Percentiles rank a stretch among this genome's conserved stretches.
These are phyloP conservation scores for Pherbina coryleti DNA, from an alignment of 2,888 invertebrate genomes.

Conservation along the genomic window DNA sequence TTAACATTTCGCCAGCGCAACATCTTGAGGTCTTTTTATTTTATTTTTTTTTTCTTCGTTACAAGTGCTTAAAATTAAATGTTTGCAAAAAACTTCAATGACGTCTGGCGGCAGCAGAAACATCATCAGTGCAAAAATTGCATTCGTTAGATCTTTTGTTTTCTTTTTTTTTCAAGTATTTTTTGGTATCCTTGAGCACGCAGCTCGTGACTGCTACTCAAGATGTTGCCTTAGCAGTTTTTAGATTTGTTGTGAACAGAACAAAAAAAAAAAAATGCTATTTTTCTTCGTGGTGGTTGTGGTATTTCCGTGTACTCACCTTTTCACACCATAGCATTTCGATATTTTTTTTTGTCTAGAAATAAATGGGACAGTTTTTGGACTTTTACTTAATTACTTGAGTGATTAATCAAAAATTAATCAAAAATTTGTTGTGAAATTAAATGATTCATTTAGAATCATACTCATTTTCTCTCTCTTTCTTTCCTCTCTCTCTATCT, in stretches of 20 bases:
- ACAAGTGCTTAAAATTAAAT: slow-evolving; percentile 3
- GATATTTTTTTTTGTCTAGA: too few species aligned
- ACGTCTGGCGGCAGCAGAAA: neutral
- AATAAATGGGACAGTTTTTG: too few species aligned
- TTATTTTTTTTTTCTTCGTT: neutral
- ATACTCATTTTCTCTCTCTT: too few species aligned
- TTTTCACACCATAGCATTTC: too few species aligned
- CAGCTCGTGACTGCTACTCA: neutral
- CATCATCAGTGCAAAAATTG: neutral
- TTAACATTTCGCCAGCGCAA: too few species aligned
- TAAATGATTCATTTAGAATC: too few species aligned
- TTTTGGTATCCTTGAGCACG: slow-evolving; percentile 14
- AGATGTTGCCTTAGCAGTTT: neutral
- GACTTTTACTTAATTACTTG: too few species aligned
- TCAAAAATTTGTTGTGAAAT: too few species aligned
- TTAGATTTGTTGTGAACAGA: neutral
- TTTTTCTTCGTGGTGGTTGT: neutral
- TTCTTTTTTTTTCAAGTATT: neutral
- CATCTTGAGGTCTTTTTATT: neutral
- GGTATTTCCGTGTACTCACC: too few species aligned
- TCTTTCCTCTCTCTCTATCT: too few species aligned
- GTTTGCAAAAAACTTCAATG: slow-evolving; percentile 1
- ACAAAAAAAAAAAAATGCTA: neutral
- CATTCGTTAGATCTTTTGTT: neutral
- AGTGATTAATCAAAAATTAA: too few species aligned